Conservation (phyloP, 2,113 vertebrate genomes). For the Malurus cyaneus region DNA sequence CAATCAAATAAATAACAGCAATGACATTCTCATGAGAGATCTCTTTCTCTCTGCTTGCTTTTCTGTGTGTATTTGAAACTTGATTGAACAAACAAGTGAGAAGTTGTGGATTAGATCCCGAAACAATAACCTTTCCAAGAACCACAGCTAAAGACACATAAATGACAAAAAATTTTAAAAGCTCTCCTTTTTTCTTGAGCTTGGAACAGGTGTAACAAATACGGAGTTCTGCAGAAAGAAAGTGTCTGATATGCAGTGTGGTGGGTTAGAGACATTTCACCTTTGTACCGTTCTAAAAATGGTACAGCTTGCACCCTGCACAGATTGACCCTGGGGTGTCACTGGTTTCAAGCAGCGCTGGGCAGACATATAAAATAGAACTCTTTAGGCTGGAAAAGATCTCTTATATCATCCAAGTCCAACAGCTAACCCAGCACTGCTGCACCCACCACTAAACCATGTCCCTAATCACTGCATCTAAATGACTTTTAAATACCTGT, state of each 20-base stretch:
- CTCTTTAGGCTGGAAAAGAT: background rate
- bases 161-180: background rate
- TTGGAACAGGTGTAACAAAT: background rate
- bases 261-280: background rate
- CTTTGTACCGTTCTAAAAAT: background rate
- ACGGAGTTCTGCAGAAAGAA: background rate
- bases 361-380: background rate
- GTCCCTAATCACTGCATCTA: background rate
- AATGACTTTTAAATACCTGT: background rate
- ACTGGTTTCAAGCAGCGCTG: rapidly evolving
- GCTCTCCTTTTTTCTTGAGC: background rate
- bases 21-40: background rate
- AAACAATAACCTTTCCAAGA: background rate
- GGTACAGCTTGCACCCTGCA: background rate
- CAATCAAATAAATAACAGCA: background rate
- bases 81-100: background rate
- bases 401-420: background rate
- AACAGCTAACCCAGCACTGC: background rate
- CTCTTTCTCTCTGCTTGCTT: background rate
- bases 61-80: background rate
- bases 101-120: background rate
- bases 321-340: rapidly evolving
- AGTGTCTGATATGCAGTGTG: background rate
- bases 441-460: background rate
- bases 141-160: background rate